Evolutionary conservation across 1,140 invertebrate species (phyloP).

Genomic region (Cydia amplana): DNA sequence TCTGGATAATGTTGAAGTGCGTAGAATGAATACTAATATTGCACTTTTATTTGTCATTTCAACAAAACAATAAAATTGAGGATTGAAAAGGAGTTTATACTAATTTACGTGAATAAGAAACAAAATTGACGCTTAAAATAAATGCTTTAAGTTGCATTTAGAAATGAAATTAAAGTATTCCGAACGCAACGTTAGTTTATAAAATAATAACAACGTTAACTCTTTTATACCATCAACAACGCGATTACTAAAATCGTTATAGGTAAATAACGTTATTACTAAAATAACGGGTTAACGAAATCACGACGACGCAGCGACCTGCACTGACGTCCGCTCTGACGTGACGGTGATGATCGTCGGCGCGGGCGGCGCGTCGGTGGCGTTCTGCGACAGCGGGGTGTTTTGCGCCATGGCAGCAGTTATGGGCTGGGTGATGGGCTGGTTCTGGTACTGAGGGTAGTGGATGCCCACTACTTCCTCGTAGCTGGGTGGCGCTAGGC

Average conservation of each 20-base stretch:
- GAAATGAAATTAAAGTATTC: not conserved
- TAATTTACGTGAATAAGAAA: too few species aligned
- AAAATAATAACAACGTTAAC: not conserved
- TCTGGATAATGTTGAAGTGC: too few species aligned
- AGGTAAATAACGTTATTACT: not conserved
- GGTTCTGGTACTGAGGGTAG: constrained; percentile 58
- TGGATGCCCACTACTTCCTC: constrained; percentile 70
- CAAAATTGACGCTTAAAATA: too few species aligned
- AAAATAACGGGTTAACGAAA: constrained; percentile 8
- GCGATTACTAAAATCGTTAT: not conserved
- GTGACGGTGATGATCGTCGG: constrained; percentile 36
- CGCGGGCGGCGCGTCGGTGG: not conserved
- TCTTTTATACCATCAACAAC: not conserved
- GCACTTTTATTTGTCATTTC: constrained; percentile 9
- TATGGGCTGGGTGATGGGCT: constrained; percentile 66
- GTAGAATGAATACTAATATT: not conserved
- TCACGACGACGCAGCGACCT: constrained; percentile 18
- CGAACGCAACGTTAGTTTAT: not conserved
- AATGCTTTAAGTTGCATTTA: too few species aligned
- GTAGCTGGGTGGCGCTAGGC: constrained; percentile 70
- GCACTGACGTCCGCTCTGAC: constrained; percentile 35
- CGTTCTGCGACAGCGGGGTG: constrained; percentile 32
- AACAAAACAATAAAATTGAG: too few species aligned
- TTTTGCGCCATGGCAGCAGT: constrained; percentile 55
- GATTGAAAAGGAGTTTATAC: too few species aligned